Conservation (phyloP, 1,140 invertebrate genomes). For the Saccostrea glomerata region DNA sequence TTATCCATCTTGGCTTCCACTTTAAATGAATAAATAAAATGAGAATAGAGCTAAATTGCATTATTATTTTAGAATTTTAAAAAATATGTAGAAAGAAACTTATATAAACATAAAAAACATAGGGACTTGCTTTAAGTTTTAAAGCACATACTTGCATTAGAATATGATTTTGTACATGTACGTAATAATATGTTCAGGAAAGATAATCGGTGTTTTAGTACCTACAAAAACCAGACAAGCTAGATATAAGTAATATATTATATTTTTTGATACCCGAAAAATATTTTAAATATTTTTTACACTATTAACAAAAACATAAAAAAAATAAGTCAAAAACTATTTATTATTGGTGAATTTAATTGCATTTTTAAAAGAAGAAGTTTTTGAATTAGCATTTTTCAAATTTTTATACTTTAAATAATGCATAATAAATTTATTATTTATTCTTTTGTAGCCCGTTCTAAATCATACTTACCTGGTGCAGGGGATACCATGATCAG, state of each 20-base stretch:
- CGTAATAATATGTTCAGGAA: neutral
- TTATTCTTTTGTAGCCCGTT: neutral
- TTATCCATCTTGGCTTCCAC: too few relatives aligned
- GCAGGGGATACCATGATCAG: neutral
- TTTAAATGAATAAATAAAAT: too few relatives aligned
- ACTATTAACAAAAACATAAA: neutral
- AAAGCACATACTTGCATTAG: too few relatives aligned
- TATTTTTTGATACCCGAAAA: neutral
- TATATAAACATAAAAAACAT: too few relatives aligned
- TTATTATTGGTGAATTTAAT: neutral
- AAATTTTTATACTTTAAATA: neutral
- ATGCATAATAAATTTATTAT: neutral
- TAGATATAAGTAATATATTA: neutral
- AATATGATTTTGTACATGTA: too few relatives aligned
- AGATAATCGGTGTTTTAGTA: neutral
- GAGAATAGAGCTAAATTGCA: too few relatives aligned
- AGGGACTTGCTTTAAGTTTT: too few relatives aligned
- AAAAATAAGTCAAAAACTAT: neutral
- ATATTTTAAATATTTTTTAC: neutral
- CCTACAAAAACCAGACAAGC: neutral
- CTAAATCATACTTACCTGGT: constrained; percentile 11
- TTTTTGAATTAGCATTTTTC: neutral
- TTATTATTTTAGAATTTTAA: too few relatives aligned
- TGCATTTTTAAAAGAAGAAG: neutral
- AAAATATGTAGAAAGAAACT: too few relatives aligned